Conservation (phyloP, 2,113 vertebrate species). For the Mus spicilegus region DNA sequence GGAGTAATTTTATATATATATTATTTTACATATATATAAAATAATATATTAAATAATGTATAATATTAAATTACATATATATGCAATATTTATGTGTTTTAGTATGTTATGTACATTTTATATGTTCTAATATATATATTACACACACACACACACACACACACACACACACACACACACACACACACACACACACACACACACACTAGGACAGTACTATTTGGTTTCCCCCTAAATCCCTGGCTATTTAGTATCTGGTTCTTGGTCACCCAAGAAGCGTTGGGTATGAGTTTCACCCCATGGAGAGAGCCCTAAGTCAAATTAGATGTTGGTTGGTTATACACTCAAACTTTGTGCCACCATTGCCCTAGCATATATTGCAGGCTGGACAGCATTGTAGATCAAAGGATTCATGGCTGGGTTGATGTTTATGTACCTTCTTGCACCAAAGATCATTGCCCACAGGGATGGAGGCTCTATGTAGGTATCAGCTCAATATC, state of each 20-base stretch:
- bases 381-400: neutral
- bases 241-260: neutral
- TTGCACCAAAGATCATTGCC: no score
- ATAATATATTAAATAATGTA: neutral
- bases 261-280: neutral
- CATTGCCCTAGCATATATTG: neutral
- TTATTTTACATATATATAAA: neutral
- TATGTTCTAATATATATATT: neutral
- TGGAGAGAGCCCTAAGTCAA: neutral
- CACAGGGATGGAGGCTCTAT: no score
- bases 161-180: no score
- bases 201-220: neutral
- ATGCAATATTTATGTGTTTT: no score
- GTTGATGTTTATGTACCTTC: no score
- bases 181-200: no score
- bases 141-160: no score
- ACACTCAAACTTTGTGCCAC: neutral
- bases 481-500: no score
- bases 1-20: neutral
- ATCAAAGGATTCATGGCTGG: neutral
- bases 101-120: neutral
- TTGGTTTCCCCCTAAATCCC: neutral
- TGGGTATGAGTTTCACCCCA: neutral
- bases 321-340: neutral
- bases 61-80: no score